These are phyloP conservation scores for Druon quercuslanigerum DNA, from an alignment of 1,140 invertebrate genomes.

Conservation along the genomic window DNA sequence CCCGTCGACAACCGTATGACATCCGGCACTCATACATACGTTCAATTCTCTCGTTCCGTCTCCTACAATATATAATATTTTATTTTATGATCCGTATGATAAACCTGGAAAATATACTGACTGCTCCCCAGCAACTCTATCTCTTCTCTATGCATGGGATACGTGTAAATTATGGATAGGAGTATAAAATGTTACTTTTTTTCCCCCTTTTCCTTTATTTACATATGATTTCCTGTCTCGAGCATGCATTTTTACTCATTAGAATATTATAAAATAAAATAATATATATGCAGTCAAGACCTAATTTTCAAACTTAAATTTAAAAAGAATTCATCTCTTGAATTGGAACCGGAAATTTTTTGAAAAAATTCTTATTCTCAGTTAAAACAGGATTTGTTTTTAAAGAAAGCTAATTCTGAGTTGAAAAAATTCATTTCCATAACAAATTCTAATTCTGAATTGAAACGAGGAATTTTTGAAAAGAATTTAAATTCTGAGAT, in stretches of 20 bases:
- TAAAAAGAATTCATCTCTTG: too few relatives aligned
- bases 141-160: neutral
- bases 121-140: neutral
- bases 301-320: too few relatives aligned
- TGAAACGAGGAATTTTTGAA: too few relatives aligned
- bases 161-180: constrained; percentile 16
- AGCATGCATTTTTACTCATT: constrained; percentile 21
- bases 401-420: too few relatives aligned
- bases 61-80: constrained; percentile 33
- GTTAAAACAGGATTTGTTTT: too few relatives aligned
- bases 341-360: too few relatives aligned
- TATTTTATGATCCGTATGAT: constrained; percentile 30
- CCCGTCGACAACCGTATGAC: constrained; percentile 44
- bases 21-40: constrained; percentile 57
- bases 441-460: too few relatives aligned
- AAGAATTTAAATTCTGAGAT: too few relatives aligned
- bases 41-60: constrained; percentile 27
- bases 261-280: neutral
- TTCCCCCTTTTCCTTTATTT: neutral
- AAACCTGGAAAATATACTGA: constrained; percentile 25
- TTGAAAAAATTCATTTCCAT: too few relatives aligned
- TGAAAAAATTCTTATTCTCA: too few relatives aligned
- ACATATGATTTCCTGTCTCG: constrained; percentile 31
- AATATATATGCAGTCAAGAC: too few relatives aligned
- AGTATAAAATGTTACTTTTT: constrained; percentile 15